These are phyloP conservation scores for Drosophila arawakana DNA, from an alignment of 1,140 invertebrate genomes.

Conservation along the genomic window DNA sequence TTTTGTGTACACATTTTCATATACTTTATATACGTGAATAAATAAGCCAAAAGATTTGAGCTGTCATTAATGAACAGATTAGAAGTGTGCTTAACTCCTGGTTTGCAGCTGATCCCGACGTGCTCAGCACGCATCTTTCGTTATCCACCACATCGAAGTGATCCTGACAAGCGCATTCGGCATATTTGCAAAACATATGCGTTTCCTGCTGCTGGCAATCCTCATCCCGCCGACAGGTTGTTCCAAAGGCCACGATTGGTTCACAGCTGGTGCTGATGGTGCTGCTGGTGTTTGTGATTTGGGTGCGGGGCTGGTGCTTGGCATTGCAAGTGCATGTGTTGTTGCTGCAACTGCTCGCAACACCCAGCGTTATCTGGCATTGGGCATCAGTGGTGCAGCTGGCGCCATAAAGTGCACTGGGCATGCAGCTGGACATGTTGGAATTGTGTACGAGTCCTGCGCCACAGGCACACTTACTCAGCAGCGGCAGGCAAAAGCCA, in stretches of 20 bases:
- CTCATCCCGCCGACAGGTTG: slow-evolving; percentile 40
- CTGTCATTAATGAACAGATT: neutral
- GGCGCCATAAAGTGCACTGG: slow-evolving; percentile 12
- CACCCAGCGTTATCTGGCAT: slow-evolving; percentile 52
- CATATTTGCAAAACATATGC: slow-evolving; percentile 50
- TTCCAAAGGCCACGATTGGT: slow-evolving; percentile 42
- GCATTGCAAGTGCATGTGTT: slow-evolving; percentile 44
- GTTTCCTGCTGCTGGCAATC: slow-evolving; percentile 50
- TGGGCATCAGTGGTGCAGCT: slow-evolving; percentile 33
- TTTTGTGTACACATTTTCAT: neutral
- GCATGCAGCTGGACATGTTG: slow-evolving; percentile 54
- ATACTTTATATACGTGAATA: slow-evolving; percentile 20
- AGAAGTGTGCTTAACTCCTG: neutral
- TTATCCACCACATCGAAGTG: slow-evolving; percentile 35
- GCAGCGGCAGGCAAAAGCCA: slow-evolving; percentile 32
- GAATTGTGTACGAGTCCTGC: slow-evolving; percentile 37
- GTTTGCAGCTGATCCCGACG: neutral
- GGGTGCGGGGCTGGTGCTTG: slow-evolving; percentile 38
- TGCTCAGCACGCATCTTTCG: slow-evolving; percentile 17
- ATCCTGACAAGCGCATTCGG: slow-evolving; percentile 53
- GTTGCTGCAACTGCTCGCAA: slow-evolving; percentile 40
- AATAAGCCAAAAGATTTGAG: slow-evolving; percentile 15
- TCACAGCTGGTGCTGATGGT: slow-evolving; percentile 26
- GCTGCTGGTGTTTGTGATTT: neutral
- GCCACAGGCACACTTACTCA: slow-evolving; percentile 55